phyloP scores from a whole-genome alignment of 2,888 invertebrate species.

The Leptopilina syphax region DNA sequence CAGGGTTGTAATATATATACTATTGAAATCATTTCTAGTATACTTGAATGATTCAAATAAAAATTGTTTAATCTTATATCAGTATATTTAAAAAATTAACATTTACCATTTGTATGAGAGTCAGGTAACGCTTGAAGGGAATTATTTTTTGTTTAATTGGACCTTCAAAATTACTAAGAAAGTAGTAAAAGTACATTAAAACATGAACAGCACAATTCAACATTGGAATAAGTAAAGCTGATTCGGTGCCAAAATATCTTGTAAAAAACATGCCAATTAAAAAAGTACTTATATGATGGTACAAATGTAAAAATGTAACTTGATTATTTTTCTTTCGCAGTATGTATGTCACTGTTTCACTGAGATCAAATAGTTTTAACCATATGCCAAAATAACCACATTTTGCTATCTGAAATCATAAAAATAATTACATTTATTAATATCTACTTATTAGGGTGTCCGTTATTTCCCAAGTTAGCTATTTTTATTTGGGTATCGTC shows the following conservation, averaged over 20 bases:
- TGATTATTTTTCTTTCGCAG: not conserved
- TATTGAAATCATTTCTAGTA: too few relatives aligned
- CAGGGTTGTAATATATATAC: too few relatives aligned
- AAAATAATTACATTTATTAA: too few relatives aligned
- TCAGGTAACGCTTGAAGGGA: not conserved
- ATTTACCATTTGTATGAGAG: not conserved
- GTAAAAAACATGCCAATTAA: not conserved
- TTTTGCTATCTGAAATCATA: too few relatives aligned
- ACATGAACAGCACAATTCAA: not conserved
- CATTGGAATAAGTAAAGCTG: not conserved
- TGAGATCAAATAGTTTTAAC: not conserved
- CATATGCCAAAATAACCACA: too few relatives aligned
- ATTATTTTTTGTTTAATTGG: not conserved
- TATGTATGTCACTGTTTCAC: not conserved
- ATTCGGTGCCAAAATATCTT: not conserved
- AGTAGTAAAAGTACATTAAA: not conserved
- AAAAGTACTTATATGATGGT: not conserved
- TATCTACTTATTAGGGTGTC: too few relatives aligned
- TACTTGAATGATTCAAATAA: too few relatives aligned
- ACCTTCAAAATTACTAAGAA: not conserved
- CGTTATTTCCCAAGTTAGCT: too few relatives aligned
- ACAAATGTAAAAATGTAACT: constrained; percentile 11
- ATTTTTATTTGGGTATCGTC: too few relatives aligned
- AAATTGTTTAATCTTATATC: too few relatives aligned
- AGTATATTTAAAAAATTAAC: not conserved